Base-by-base conservation (phyloP, 2,888 invertebrate species). In the Erynnis tages region DNA sequence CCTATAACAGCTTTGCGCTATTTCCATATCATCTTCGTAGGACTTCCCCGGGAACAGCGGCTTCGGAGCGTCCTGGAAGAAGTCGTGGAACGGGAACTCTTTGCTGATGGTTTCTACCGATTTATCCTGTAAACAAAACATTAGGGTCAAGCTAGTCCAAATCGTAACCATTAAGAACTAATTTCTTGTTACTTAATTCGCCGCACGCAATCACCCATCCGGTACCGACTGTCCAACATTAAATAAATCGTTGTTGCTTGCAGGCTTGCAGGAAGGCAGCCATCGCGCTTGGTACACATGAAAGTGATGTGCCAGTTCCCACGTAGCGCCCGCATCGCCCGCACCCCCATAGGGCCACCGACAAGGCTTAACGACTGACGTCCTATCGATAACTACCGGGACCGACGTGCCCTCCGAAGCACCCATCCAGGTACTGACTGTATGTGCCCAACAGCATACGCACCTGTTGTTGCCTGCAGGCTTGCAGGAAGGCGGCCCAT, bases 221-320 rank as follows among this genome's bases (percentile, higher is more conserved):
- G n/a, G n/a, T n/a, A n/a, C n/a, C n/a, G n/a, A n/a, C n/a, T n/a
- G n/a, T n/a, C n/a, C n/a, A n/a, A n/a, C n/a, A n/a, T n/a, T n/a
- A n/a, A n/a, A n/a, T n/a, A n/a, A n/a, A n/a, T n/a, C n/a, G 76
- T 23, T 79, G 75, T 5, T 65, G 65, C 0, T 66, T 56, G 48
- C 80, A 76, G 38, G 56, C 43, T 10, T 45, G 54, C 8, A 59
- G 90, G 81, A 96, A 99, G 63, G 95, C 93, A 69, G 98, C 96
- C 98, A 95, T 55, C 96, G 84, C 45, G 98, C 91, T 82, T 98
- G 98, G 79, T 98, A 98, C 40, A 98, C 93, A 82, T 96, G 98
- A 86, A 99, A 99, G 82, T 99, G 97, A 5, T 98, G 97, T 1
- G 99, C 99, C 0, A 99, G 98, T 87, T 99, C 99, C 79, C 99